Percentiles rank a stretch among this genome's conserved stretches.
Evolutionary conservation across 2,113 vertebrate genomes (phyloP).

Genomic region (Gymnarchus niloticus): DNA sequence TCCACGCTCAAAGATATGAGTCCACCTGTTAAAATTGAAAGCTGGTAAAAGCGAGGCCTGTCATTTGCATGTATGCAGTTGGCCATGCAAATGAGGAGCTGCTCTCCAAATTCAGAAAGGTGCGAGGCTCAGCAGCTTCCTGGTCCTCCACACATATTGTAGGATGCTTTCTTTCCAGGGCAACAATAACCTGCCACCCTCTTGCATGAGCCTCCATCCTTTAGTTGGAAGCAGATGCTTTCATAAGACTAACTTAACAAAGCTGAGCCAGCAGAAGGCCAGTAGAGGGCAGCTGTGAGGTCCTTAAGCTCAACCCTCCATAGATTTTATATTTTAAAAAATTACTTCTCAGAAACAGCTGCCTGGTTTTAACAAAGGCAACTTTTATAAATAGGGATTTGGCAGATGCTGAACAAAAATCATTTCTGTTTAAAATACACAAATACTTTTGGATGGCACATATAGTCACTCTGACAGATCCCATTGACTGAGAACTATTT

Average conservation of each 20-base stretch:
- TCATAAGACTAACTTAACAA: background rate
- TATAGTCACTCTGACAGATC: background rate
- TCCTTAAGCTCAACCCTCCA: background rate
- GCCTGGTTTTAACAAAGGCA: background rate
- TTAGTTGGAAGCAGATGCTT: conserved; percentile 46
- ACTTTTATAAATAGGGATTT: background rate
- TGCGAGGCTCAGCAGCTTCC: conserved; percentile 27
- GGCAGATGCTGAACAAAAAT: background rate
- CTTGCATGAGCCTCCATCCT: conserved; percentile 55
- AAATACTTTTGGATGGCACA: background rate
- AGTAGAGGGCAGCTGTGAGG: no score
- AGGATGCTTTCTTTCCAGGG: conserved; percentile 50
- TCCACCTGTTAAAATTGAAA: background rate
- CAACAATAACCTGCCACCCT: conserved; percentile 82
- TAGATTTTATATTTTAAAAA: background rate
- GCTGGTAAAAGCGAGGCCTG: background rate
- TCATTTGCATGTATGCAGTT: conserved; percentile 55
- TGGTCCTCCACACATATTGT: conserved; percentile 17
- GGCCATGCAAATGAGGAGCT: conserved; percentile 58
- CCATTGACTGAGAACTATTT: background rate
- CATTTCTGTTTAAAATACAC: background rate
- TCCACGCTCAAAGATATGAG: no score
- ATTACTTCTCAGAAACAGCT: background rate
- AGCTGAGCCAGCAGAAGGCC: background rate
- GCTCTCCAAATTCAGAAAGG: conserved; percentile 33